A percentile compares a stretch with the other conserved stretches of the same genome.
These are phyloP conservation scores for Condylostylus longicornis DNA, from an alignment of 1,140 invertebrate species.

Conservation along the genomic window DNA sequence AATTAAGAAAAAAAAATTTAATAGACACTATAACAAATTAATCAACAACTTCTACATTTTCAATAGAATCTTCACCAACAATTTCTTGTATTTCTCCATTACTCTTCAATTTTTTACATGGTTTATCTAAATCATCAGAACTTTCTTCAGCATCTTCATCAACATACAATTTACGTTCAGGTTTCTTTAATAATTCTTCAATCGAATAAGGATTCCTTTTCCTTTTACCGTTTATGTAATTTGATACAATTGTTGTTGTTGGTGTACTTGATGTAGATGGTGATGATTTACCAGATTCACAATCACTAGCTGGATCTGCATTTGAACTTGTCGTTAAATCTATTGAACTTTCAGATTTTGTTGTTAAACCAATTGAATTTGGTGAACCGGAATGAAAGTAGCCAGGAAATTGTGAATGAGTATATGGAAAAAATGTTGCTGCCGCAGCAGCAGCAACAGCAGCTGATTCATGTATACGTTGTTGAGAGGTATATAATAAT, in stretches of 20 bases:
- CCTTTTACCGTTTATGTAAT: constrained; percentile 25
- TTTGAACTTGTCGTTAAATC: constrained; percentile 19
- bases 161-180: no score
- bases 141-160: no score
- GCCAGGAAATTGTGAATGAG: constrained; percentile 3
- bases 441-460: constrained; percentile 15
- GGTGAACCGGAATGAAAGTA: constrained; percentile 6
- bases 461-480: constrained; percentile 21
- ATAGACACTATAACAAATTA: no score
- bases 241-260: constrained; percentile 3
- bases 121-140: no score
- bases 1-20: no score
- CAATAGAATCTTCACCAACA: no score
- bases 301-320: constrained; percentile 17
- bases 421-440: constrained; percentile 1
- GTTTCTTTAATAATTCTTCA: constrained; percentile 69
- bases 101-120: no score
- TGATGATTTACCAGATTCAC: constrained; percentile 29
- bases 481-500: constrained; percentile 23
- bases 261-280: constrained; percentile 15
- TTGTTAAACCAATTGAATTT: constrained; percentile 10
- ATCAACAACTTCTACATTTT: no score
- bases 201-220: constrained; percentile 74
- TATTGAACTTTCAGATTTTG: constrained; percentile 29
- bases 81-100: no score